A percentile compares a stretch with the other conserved stretches of the same genome.
Conservation (phyloP, 2,888 invertebrate genomes). For the Watsonalla cultraria region DNA sequence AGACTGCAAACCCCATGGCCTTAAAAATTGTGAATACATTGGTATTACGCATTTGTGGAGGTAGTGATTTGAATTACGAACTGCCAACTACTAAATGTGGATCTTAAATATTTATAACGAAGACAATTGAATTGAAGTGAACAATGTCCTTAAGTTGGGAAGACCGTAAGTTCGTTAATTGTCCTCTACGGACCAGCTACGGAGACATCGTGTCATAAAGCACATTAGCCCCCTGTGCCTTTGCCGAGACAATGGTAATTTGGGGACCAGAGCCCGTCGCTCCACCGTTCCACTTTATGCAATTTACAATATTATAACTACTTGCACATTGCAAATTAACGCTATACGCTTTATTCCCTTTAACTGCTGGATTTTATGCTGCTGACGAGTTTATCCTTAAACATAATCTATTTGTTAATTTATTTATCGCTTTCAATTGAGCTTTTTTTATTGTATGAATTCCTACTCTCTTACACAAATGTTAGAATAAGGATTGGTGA, state of each 20-base stretch:
- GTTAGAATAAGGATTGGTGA: too few relatives aligned
- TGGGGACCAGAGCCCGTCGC: slow-evolving; percentile 18
- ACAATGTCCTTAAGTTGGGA: slow-evolving; percentile 1
- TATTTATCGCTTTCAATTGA: too few relatives aligned
- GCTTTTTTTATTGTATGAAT: too few relatives aligned
- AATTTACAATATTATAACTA: slow-evolving; percentile 12
- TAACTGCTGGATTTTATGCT: slow-evolving; percentile 5
- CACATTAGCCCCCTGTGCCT: slow-evolving; percentile 26
- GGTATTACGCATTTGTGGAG: too few relatives aligned
- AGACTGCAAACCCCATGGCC: too few relatives aligned
- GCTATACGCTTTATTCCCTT: slow-evolving; percentile 24
- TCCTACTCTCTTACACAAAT: too few relatives aligned
- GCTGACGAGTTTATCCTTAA: too few relatives aligned
- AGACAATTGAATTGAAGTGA: not conserved
- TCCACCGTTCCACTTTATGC: slow-evolving; percentile 36
- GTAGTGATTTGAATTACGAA: too few relatives aligned
- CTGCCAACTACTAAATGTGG: too few relatives aligned
- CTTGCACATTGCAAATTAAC: slow-evolving; percentile 12
- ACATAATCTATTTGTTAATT: too few relatives aligned
- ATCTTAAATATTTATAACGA: not conserved
- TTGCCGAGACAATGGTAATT: slow-evolving; percentile 29
- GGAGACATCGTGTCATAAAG: slow-evolving; percentile 21
- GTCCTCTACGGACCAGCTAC: slow-evolving; percentile 9
- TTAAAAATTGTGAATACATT: too few relatives aligned
- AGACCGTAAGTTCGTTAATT: slow-evolving; percentile 24